Evolutionary conservation across 92 coral and sea anemone genomes (phyloP), one percentile per base, ranked within the genome.

Genomic region (Blastomussa wellsi): DNA sequence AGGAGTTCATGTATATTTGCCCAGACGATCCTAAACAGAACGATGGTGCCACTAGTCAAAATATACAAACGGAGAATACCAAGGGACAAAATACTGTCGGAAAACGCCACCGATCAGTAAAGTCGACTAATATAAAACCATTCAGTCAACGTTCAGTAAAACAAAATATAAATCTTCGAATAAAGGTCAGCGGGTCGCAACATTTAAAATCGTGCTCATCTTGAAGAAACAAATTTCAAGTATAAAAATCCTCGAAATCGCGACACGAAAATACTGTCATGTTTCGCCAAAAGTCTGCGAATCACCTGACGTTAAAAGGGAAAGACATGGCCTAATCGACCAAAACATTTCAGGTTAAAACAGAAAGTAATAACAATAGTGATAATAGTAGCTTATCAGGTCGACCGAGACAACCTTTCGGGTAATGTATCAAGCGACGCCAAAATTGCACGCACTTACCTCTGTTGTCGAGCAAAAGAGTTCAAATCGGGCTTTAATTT

Each of bases 141-240:
- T 28, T 9, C 22, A 47, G 7, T 17, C 7, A 28, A 7, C 26
- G 32, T 67, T 67, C 51, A 20, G 79, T 52, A 14, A 5, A 48
- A 49, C 41, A 57, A 8, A 48, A 76, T 76, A 70, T 70, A 70
- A 70, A 35, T 28, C 48, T 17, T 19, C 19, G 75, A 37, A 74
- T 31, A 80, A 71, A 81, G 78, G 77, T 81, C 85, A 81, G n/a
- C 74, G 36, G 67, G 76, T 68, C 85, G 37, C 19, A 51, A 10
- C 35, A 26, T 65, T 65, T 70, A 70, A 36, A 22, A 57, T 57
- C 24, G 75, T 19, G 1, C 17, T 62, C 33, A 28, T 33, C 19
- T n/a, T 31, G 36, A 7, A 17, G 38, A 68, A 20, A 37, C 75
- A 70, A 10, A 70, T 33, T 69, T 37, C 7, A 70, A 26, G 77